Evolutionary conservation across 2,888 invertebrate species (phyloP).

Genomic region (Thereva unica): DNA sequence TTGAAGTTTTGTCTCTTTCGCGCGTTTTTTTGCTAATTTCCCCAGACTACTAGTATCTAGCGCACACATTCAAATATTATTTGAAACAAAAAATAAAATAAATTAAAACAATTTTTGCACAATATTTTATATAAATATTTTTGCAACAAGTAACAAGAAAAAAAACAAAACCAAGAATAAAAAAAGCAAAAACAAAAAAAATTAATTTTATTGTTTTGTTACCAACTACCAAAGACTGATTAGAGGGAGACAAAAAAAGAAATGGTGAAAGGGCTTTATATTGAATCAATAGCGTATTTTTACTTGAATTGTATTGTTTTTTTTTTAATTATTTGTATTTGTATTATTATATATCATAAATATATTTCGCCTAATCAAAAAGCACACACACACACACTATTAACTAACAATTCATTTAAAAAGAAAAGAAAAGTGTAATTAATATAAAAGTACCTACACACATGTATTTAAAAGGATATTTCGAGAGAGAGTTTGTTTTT

Average conservation of each 20-base stretch:
- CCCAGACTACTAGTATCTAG: too few species aligned
- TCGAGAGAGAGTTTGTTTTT: too few species aligned
- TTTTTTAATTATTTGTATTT: constrained; percentile 13
- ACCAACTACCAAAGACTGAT: constrained; percentile 46
- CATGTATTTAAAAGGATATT: too few species aligned
- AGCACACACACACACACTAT: background rate
- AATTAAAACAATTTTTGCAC: too few species aligned
- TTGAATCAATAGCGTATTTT: background rate
- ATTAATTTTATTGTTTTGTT: constrained; percentile 38
- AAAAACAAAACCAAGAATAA: constrained; percentile 3
- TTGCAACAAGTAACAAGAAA: background rate
- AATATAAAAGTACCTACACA: too few species aligned
- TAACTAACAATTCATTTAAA: constrained; percentile 20
- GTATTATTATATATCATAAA: background rate
- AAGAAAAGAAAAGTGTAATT: constrained; percentile 8
- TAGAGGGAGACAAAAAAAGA: constrained; percentile 34
- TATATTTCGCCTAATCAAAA: too few species aligned
- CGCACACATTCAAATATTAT: too few species aligned
- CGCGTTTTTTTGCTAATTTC: too few species aligned
- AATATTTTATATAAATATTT: too few species aligned
- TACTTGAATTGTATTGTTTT: constrained; percentile 1
- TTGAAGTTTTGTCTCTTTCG: too few species aligned
- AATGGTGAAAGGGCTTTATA: constrained; percentile 14
- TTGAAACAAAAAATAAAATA: too few species aligned
- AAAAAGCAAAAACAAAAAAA: constrained; percentile 8